A percentile compares a stretch with the other conserved stretches of the same genome.
Evolutionary conservation across 2,797 vertebrate species (phyloP).

Genomic region (Helicolenus hilgendorfi): DNA sequence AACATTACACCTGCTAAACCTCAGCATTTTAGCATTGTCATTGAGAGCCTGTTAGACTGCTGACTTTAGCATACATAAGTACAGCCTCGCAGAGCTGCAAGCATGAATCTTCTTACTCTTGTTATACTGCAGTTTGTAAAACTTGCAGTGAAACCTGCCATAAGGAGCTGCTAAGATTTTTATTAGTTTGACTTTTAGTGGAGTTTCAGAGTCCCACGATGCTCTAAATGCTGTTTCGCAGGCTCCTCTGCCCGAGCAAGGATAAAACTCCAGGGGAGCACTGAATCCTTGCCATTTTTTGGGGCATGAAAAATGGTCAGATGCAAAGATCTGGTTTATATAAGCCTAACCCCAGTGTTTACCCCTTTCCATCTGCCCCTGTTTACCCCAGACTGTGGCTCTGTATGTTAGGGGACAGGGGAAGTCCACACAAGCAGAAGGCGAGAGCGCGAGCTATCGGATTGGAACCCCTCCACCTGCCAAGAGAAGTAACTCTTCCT

Average conservation of each 20-base stretch:
- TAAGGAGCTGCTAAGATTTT: slow-evolving; percentile 49
- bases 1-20: neutral
- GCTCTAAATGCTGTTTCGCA: slow-evolving; percentile 5
- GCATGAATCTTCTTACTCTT: neutral
- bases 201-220: slow-evolving; percentile 38
- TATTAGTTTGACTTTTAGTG: slow-evolving; percentile 53
- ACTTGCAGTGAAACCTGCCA: slow-evolving; percentile 15
- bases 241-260: slow-evolving; percentile 10
- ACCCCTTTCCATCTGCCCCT: slow-evolving; percentile 78
- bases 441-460: slow-evolving; percentile 64
- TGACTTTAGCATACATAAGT: neutral
- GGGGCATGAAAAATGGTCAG: slow-evolving; percentile 37
- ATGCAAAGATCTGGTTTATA: slow-evolving; percentile 43
- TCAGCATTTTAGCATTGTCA: neutral
- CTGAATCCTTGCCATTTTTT: slow-evolving; percentile 22
- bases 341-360: slow-evolving; percentile 52
- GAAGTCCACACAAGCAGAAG: slow-evolving; percentile 75
- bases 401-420: slow-evolving; percentile 73
- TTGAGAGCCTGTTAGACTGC: neutral
- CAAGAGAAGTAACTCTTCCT: slow-evolving; percentile 83
- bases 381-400: slow-evolving; percentile 78
- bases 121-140: slow-evolving; percentile 36
- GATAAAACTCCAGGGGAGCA: neutral
- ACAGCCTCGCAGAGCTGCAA: neutral
- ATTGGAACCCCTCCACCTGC: slow-evolving; percentile 85